Base-by-base conservation (phyloP, 1,140 invertebrate genomes). In the Rhyzopertha dominica region DNA sequence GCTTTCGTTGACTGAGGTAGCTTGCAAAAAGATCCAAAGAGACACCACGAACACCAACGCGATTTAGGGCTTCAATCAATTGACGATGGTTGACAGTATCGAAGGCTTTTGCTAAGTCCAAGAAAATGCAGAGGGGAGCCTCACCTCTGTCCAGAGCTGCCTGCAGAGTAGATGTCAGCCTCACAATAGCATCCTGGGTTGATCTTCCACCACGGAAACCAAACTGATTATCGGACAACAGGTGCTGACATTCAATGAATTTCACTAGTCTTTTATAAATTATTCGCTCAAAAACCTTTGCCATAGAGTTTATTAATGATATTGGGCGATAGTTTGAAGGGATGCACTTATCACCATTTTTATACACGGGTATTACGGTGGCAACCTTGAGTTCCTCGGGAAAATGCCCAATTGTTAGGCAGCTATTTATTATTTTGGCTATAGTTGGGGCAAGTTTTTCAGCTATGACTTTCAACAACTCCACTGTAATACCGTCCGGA, bases 161-260 rank as follows among this genome's bases (percentile, higher is more conserved):
- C 9, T 9, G 34, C 4, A 43, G 16, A 10, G 16, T 43, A 9
- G 28, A n/a, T 19, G 18, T 32, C 2, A 43, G 29, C 3, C 9
- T 22, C 14, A 34, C 3, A 12, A 43, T n/a, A 20, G 26, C 41
- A 43, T 32, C 29, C 18, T 43, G 19, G 18, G 41, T 43, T 10
- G 29, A 43, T 17, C 10, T 18, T 13, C 12, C 20, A 16, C 7
- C 18, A 10, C 36, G 23, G 23, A 38, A 38, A 4, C 3, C 36
- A 38, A 22, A 38, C 20, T 38, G 36, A 24, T 23, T 22, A 22
- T 24, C 36, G 8, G 36, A 38, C 20, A 58, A 40, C n/a, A 58
- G 12, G 12, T 50, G 47, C 25, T 53, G 35, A 34, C 43, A 35
- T 43, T 34, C 16, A 12, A 34, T 18, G 14, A n/a, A 14, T 9